Evolutionary conservation across 2,797 vertebrate genomes (phyloP).

Genomic region (Phaenicophaeus curvirostris): DNA sequence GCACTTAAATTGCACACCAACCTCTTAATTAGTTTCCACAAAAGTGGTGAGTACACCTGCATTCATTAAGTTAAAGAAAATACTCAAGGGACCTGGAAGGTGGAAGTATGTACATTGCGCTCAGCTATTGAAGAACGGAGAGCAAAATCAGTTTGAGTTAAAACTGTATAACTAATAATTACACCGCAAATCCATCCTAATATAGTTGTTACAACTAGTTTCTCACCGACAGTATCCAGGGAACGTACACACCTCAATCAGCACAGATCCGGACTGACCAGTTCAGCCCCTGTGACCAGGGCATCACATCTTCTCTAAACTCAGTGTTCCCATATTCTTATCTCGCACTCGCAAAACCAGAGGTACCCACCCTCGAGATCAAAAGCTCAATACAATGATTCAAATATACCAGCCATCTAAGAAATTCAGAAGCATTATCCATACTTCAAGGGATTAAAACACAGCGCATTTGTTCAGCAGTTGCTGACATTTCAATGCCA

Average conservation of each 20-base stretch:
- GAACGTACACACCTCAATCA: accelerated
- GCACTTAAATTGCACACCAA: not conserved
- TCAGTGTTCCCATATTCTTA: accelerated
- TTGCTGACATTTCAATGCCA: not conserved
- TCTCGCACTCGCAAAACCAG: not conserved
- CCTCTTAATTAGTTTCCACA: not conserved
- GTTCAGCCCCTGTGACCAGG: not conserved
- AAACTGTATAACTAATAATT: not conserved
- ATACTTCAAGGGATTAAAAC: not conserved
- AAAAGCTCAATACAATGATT: not conserved
- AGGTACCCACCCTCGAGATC: not conserved
- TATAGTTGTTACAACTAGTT: not conserved
- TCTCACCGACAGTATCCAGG: not conserved
- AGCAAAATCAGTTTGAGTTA: not conserved
- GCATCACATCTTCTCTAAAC: not conserved
- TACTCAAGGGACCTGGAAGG: not conserved
- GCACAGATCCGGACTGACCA: not conserved
- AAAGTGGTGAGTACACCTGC: not conserved
- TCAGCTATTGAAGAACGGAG: not conserved
- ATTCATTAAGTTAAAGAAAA: not conserved
- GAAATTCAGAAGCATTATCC: not conserved
- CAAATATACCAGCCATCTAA: not conserved
- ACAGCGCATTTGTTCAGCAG: not conserved
- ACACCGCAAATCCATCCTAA: not conserved
- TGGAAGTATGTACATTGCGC: not conserved